Conservation (phyloP, 2,888 invertebrate genomes). For the Dynastes hyllus region DNA sequence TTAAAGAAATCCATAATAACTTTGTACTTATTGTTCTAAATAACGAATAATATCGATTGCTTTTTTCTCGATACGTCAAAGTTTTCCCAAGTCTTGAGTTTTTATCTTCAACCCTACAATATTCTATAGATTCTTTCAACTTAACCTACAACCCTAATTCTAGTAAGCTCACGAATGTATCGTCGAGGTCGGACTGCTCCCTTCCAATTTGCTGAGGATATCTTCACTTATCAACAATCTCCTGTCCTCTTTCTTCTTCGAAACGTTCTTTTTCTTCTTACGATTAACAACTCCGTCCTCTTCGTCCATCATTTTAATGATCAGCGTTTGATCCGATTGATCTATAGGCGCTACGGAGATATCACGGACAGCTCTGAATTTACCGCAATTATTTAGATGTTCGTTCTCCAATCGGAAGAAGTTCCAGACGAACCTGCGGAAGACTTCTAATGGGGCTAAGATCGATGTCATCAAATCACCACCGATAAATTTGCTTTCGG, state of each 20-base stretch:
- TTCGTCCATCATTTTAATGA: constrained; percentile 85
- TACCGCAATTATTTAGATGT: constrained; percentile 92
- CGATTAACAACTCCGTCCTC: constrained; percentile 79
- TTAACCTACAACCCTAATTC: constrained; percentile 1
- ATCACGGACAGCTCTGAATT: constrained; percentile 90
- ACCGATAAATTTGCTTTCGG: constrained; percentile 78
- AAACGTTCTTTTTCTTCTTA: constrained; percentile 63
- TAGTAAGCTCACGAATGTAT: constrained; percentile 52
- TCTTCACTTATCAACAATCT: constrained; percentile 70
- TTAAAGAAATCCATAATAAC: too few relatives aligned
- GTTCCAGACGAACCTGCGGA: constrained; percentile 87
- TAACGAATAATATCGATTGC: too few relatives aligned
- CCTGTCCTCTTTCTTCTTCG: constrained; percentile 70
- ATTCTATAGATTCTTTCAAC: neutral
- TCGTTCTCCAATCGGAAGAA: constrained; percentile 93
- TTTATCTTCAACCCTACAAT: too few relatives aligned
- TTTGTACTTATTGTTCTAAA: too few relatives aligned
- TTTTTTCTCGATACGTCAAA: too few relatives aligned
- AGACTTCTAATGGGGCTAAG: constrained; percentile 80
- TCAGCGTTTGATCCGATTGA: constrained; percentile 82
- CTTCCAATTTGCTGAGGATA: constrained; percentile 64
- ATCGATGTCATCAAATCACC: constrained; percentile 80
- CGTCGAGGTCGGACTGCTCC: constrained; percentile 59
- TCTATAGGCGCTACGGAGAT: constrained; percentile 87
- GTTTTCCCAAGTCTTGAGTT: too few relatives aligned